These are phyloP conservation scores for Mus pahari DNA, from an alignment of 2,113 vertebrate species.

Conservation along the genomic window DNA sequence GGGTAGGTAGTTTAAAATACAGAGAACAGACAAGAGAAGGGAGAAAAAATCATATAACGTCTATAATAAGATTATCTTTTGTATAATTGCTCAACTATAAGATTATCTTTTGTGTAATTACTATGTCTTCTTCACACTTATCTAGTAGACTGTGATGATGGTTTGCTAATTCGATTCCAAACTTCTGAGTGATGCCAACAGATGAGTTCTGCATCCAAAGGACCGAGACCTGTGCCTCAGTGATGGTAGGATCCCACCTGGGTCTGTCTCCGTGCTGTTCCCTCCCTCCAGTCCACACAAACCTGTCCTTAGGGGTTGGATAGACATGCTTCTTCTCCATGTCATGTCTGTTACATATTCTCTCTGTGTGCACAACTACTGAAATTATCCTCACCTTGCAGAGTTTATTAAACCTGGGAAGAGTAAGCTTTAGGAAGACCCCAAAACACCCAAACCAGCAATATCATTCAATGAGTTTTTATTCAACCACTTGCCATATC, in stretches of 20 bases:
- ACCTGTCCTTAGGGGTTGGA: not conserved
- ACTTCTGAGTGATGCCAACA: not conserved
- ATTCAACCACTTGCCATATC: not conserved
- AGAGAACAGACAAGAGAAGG: not conserved
- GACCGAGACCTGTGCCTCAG: not conserved
- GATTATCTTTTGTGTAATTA: not conserved
- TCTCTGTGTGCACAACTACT: not conserved
- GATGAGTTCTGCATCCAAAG: not conserved
- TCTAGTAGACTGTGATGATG: not conserved
- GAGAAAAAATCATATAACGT: not conserved
- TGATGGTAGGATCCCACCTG: not conserved
- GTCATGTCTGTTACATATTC: not conserved
- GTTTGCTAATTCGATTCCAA: not conserved
- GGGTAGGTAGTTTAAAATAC: not conserved
- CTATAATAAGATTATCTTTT: not conserved
- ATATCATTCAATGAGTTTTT: not conserved
- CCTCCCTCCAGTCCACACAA: not conserved
- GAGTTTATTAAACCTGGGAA: not conserved
- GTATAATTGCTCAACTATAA: not conserved
- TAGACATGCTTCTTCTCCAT: not conserved
- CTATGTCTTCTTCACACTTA: not conserved
- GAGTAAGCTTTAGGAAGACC: not conserved
- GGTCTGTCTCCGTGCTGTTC: accelerated
- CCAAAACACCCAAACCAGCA: not conserved
- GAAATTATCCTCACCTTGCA: not conserved